phyloP scores from a whole-genome alignment of 2,888 invertebrate genomes.

The Cheiracanthium punctorium region DNA sequence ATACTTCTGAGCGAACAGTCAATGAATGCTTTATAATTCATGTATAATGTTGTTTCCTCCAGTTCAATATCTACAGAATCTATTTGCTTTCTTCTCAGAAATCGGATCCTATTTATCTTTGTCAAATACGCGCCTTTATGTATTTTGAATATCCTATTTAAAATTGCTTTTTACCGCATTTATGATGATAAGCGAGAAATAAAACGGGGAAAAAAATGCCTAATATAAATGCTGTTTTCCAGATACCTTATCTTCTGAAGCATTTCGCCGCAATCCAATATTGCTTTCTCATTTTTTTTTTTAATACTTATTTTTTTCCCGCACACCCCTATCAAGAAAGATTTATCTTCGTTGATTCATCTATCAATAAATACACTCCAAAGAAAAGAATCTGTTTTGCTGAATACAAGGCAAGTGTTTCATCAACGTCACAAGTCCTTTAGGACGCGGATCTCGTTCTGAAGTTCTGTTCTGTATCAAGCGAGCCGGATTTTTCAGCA shows the following conservation, averaged over 20 bases:
- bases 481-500: conserved; percentile 5
- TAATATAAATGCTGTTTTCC: conserved; percentile 25
- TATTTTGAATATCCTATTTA: conserved; percentile 52
- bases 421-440: conserved; percentile 54
- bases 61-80: background rate
- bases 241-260: conserved; percentile 10
- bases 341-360: conserved; percentile 56
- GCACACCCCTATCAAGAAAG: conserved; percentile 1
- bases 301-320: too few species aligned
- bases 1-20: too few species aligned
- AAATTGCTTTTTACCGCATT: conserved; percentile 42
- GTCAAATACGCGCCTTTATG: conserved; percentile 26
- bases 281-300: too few species aligned
- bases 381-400: conserved; percentile 43
- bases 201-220: conserved; percentile 26
- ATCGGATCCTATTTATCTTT: conserved; percentile 27
- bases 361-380: conserved; percentile 48
- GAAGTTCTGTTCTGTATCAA: conserved; percentile 3
- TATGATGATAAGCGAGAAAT: conserved; percentile 8
- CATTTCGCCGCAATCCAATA: conserved; percentile 35
- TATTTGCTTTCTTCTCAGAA: background rate
- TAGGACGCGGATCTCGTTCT: conserved; percentile 10
- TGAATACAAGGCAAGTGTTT: conserved; percentile 50
- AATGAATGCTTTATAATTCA: too few species aligned
- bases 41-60: background rate